Evolutionary conservation across 1,140 invertebrate species (phyloP).

Genomic region (Leucophenga varia): DNA sequence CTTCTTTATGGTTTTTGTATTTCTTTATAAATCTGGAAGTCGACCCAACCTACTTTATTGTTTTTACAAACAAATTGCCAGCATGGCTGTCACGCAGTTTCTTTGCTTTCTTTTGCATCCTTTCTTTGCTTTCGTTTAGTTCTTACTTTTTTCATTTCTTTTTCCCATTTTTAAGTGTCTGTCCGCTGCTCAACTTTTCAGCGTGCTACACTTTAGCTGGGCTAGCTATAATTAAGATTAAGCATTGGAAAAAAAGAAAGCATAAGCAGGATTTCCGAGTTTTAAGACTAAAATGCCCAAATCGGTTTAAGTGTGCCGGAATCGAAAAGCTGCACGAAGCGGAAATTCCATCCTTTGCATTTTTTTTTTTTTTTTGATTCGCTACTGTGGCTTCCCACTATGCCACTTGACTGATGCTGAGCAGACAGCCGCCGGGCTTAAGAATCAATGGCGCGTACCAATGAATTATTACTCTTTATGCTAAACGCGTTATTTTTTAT

Average conservation of each 20-base stretch:
- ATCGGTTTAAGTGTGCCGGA: slow-evolving; percentile 40
- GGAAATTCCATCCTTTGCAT: too few relatives aligned
- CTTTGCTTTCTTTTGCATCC: slow-evolving; percentile 12
- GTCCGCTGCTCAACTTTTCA: slow-evolving; percentile 10
- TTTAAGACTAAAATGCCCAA: slow-evolving; percentile 24
- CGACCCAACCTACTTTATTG: too few relatives aligned
- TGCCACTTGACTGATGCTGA: too few relatives aligned
- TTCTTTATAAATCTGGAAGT: too few relatives aligned
- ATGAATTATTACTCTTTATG: slow-evolving; percentile 46
- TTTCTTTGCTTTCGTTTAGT: slow-evolving; percentile 12
- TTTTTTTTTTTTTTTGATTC: neutral
- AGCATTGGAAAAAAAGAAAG: slow-evolving; percentile 55
- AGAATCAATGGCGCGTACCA: slow-evolving; percentile 51
- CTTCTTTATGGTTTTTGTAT: too few relatives aligned
- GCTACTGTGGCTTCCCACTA: too few relatives aligned
- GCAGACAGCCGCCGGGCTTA: slow-evolving; percentile 11
- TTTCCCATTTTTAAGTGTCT: slow-evolving; percentile 9
- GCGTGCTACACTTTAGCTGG: slow-evolving; percentile 24
- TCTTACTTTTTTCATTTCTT: slow-evolving; percentile 11
- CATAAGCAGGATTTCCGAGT: slow-evolving; percentile 52
- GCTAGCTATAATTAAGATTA: slow-evolving; percentile 56
- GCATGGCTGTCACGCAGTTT: slow-evolving; percentile 24
- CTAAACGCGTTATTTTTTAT: slow-evolving; percentile 3
- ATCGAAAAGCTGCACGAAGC: neutral
- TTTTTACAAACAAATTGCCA: slow-evolving; percentile 47